Conservation (phyloP, 2,888 invertebrate genomes). For the Choreutis nemorana region DNA sequence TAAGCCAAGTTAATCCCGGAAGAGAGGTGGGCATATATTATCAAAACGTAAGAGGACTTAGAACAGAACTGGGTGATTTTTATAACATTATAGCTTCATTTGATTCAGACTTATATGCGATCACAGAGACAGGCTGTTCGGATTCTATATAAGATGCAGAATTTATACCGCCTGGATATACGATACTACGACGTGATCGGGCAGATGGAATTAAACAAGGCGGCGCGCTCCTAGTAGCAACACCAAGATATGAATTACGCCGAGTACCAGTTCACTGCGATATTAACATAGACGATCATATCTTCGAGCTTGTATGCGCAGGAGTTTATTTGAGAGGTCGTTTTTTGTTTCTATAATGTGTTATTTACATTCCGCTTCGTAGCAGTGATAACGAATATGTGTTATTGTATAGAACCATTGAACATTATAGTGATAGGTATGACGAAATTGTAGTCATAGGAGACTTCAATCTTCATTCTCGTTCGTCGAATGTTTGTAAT, state of each 20-base stretch:
- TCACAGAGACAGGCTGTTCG: constrained; percentile 9
- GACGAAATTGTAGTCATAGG: constrained; percentile 6
- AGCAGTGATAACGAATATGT: too few species aligned
- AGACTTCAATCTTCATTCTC: constrained; percentile 7
- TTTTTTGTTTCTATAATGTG: constrained; percentile 1
- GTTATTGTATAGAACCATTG: too few species aligned
- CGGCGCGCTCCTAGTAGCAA: constrained; percentile 4
- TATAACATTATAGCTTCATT: constrained; percentile 5
- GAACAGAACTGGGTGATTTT: constrained; percentile 10
- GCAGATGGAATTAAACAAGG: constrained; percentile 4
- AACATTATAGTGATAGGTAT: too few species aligned
- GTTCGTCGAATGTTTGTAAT: background rate
- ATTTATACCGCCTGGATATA: constrained; percentile 7
- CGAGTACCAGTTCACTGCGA: background rate
- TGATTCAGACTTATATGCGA: constrained; percentile 10
- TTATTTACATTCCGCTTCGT: constrained; percentile 4
- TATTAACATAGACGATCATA: constrained; percentile 4
- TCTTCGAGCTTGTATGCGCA: constrained; percentile 2
- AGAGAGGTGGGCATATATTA: too few species aligned
- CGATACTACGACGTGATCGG: constrained; percentile 6
- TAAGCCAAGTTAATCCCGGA: too few species aligned
- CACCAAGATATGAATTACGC: constrained; percentile 1
- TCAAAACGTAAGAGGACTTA: constrained; percentile 11
- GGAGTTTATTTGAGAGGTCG: background rate
- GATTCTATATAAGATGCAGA: constrained; percentile 8